A percentile compares a stretch with the other conserved stretches of the same genome.
Conservation (phyloP, 2,888 invertebrate genomes). For the Globia sparganii region DNA sequence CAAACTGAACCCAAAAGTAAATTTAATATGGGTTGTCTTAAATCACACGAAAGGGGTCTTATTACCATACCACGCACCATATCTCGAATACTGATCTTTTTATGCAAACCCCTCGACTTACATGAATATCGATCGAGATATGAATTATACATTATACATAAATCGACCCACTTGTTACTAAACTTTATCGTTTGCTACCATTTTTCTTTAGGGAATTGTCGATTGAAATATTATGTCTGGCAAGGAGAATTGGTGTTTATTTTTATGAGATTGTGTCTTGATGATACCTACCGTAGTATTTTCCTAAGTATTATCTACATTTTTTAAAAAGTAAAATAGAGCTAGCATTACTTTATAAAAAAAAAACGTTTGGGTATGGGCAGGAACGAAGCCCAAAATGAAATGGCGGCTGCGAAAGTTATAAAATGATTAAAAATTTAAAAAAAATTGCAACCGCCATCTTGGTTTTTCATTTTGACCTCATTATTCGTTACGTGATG, state of each 20-base stretch:
- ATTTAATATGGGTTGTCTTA: conserved; percentile 39
- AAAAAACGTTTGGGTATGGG: too few species aligned
- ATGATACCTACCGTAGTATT: not conserved
- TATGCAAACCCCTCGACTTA: conserved; percentile 60
- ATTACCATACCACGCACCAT: conserved; percentile 64
- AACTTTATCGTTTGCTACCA: conserved; percentile 34
- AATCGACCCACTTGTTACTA: conserved; percentile 46
- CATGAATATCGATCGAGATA: conserved; percentile 68
- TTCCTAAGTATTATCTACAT: too few species aligned
- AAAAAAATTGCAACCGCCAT: too few species aligned
- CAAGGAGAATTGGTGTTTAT: conserved; percentile 12
- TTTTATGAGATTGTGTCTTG: not conserved
- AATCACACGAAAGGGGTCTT: conserved; percentile 44
- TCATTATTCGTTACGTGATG: too few species aligned
- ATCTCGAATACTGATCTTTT: conserved; percentile 56
- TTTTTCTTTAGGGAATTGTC: conserved; percentile 29
- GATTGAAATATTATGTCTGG: conserved; percentile 28
- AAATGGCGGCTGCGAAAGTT: too few species aligned
- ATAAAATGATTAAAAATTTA: too few species aligned
- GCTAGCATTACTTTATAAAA: too few species aligned
- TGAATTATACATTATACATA: conserved; percentile 68
- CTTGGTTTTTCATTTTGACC: too few species aligned
- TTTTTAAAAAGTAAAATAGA: too few species aligned
- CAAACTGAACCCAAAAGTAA: conserved; percentile 10
- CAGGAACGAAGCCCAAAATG: too few species aligned